Base-by-base conservation (phyloP, 1,140 invertebrate genomes). In the Potamilus streckersoni region DNA sequence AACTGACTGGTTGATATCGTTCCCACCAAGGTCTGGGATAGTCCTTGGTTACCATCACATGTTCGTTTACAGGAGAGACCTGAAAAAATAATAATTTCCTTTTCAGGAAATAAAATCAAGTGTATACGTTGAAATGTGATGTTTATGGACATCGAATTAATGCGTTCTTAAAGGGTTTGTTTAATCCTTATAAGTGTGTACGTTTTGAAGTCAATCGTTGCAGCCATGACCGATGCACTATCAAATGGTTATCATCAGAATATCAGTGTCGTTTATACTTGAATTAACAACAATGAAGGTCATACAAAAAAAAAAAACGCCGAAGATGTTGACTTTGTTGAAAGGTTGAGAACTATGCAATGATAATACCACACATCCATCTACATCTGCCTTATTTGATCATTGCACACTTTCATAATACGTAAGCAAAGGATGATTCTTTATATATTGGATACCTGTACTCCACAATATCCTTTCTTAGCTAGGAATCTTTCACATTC, bases 1-100 rank as follows among this genome's bases (percentile, higher is more conserved):
- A 97, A 11, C 95, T 96, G 65, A 97, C 93, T 0, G 95, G 95
- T 87, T 97, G 96, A 81, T 97, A 97, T 14, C 95, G 90, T 87
- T 96, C 95, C 91, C 93, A 92, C 91, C 96, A 95, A 92, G 96
- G 63, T 92, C 94, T 49, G 23, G 65, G 38, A 49, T 49, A 49
- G 17, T 70, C 58, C 20, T 61, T 69, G 11, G 79, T 59, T 23
- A 83, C 62, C 71, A 77, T 78, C 20, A 65, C 66, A 61, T 85
- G 84, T 57, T 85, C 84, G 65, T 85, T 83, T 0, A 82, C 70
- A 49, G 83, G 83, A 12, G 83, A 84, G n/a, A 82, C 79, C 80
- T 81, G 56, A 49, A 11, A 0, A 49, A 49, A 11, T 6, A 6
- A 49, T 11, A 49, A 49, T 49, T 49, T 49, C 6, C 6, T 49